These are phyloP conservation scores for Halocaridina rubra DNA, from an alignment of 2,888 invertebrate genomes.

Conservation along the genomic window DNA sequence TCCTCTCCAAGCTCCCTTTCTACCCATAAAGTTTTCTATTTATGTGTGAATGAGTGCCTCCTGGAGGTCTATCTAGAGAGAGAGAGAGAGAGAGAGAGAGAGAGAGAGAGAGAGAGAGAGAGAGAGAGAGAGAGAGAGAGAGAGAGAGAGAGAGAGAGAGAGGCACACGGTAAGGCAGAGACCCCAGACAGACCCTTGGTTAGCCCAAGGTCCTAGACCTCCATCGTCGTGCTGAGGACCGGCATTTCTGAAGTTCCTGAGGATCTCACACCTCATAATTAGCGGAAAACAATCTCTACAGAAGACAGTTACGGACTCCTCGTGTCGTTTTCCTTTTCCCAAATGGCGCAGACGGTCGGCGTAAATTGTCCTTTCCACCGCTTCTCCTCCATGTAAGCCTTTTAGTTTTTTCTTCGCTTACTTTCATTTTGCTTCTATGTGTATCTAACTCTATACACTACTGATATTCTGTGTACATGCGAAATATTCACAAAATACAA, in stretches of 20 bases:
- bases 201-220: no score
- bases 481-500: no score
- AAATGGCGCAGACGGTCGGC: conserved; percentile 8
- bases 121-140: not conserved
- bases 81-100: not conserved
- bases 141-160: not conserved
- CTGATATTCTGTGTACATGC: no score
- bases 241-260: not conserved
- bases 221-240: not conserved
- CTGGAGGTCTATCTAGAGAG: no score
- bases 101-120: not conserved
- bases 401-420: not conserved
- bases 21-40: not conserved
- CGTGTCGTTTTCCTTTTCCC: conserved; percentile 9
- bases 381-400: not conserved
- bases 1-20: not conserved
- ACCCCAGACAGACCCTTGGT: no score
- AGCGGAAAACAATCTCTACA: conserved; percentile 37
- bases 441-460: no score
- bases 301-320: conserved; percentile 40
- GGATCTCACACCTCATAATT: conserved; percentile 37
- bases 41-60: not conserved
- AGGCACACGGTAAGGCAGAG: not conserved
- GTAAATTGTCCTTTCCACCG: conserved; percentile 4
- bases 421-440: no score